Percentiles rank a stretch among this genome's conserved stretches.
Evolutionary conservation across 1,140 invertebrate genomes (phyloP).

Genomic region (Drosophila kanapiae): DNA sequence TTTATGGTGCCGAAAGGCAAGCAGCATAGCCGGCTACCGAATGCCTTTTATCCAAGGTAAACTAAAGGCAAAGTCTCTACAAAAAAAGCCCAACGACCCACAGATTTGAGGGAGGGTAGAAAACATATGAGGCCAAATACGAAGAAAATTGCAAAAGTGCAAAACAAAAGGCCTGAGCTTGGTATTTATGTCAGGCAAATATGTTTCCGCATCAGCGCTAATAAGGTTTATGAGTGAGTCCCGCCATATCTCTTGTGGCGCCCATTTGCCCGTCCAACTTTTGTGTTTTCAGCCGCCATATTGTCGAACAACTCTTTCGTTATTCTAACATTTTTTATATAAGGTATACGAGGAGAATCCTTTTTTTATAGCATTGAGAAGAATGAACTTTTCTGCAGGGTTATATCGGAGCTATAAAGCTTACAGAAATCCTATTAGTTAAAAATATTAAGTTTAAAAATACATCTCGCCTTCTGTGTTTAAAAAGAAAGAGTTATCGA

Average conservation of each 20-base stretch:
- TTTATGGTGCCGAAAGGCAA: slow-evolving; percentile 73
- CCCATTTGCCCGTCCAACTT: slow-evolving; percentile 1
- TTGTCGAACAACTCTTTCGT: slow-evolving; percentile 74
- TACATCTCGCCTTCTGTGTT: too few relatives aligned
- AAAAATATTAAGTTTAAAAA: too few relatives aligned
- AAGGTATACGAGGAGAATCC: background rate
- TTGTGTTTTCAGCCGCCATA: slow-evolving; percentile 49
- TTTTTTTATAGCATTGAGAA: background rate
- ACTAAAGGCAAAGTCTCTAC: slow-evolving; percentile 18
- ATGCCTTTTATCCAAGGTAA: slow-evolving; percentile 8
- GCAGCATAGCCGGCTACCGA: slow-evolving; percentile 10
- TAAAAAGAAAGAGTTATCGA: too few relatives aligned
- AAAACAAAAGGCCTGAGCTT: slow-evolving; percentile 61
- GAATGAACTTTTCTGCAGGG: too few relatives aligned
- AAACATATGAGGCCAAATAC: slow-evolving; percentile 64
- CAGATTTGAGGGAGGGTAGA: slow-evolving; percentile 19
- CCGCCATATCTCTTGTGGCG: slow-evolving; percentile 25
- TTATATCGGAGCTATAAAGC: too few relatives aligned
- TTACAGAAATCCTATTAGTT: too few relatives aligned
- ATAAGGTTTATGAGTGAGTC: slow-evolving; percentile 77
- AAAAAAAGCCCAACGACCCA: slow-evolving; percentile 45
- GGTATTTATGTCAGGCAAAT: slow-evolving; percentile 81
- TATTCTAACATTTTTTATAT: slow-evolving; percentile 12
- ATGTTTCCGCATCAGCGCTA: slow-evolving; percentile 81
- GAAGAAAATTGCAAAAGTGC: slow-evolving; percentile 74